Conservation (phyloP, 2,797 vertebrate genomes). For the Galagoides demidoff region DNA sequence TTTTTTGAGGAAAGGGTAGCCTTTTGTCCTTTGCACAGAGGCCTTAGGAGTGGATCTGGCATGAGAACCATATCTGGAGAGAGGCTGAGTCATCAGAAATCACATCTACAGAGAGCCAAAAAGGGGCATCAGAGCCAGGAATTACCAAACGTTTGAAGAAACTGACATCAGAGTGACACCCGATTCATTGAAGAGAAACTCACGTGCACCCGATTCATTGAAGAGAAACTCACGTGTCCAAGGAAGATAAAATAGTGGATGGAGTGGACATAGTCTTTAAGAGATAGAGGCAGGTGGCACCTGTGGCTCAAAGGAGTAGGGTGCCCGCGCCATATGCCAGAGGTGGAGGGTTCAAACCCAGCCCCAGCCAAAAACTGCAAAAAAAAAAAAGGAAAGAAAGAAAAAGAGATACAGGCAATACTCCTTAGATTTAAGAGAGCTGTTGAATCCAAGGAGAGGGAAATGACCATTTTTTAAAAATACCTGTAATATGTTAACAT, state of each 20-base stretch:
- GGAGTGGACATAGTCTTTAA: not conserved
- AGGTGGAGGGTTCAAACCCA: too few relatives aligned
- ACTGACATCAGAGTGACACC: not conserved
- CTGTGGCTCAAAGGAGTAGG: too few relatives aligned
- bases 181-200: not conserved
- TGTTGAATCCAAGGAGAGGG: not conserved
- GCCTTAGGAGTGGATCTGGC: not conserved
- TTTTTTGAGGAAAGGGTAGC: not conserved
- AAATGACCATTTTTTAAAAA: not conserved
- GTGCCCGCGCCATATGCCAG: too few relatives aligned
- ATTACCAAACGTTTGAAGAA: not conserved
- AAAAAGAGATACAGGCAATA: not conserved
- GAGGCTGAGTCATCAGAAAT: not conserved
- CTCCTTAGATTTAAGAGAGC: not conserved
- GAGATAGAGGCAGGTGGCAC: not conserved
- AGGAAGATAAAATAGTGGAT: not conserved
- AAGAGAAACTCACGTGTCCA: not conserved
- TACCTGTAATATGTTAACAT: not conserved
- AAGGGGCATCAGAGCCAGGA: not conserved
- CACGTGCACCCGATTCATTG: not conserved
- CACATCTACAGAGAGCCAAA: not conserved
- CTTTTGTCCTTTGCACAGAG: not conserved
- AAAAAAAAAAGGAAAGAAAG: too few relatives aligned
- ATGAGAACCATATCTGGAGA: not conserved
- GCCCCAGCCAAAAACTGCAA: too few relatives aligned